Evolutionary conservation across 1,140 invertebrate species (phyloP).

Genomic region (Kradibia gibbosae): DNA sequence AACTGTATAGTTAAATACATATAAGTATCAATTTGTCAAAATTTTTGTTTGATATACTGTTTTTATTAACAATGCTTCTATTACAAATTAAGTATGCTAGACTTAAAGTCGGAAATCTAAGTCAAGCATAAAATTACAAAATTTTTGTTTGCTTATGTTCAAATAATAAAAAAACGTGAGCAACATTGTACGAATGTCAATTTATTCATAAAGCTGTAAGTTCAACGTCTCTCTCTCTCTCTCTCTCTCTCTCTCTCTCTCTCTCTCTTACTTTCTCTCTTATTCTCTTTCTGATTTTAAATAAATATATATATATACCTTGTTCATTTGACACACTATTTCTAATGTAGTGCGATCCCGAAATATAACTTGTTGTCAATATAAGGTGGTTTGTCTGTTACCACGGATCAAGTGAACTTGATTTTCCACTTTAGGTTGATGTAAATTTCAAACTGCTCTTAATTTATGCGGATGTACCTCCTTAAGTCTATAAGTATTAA

Average conservation of each 20-base stretch:
- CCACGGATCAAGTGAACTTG: constrained; percentile 44
- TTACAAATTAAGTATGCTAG: too few relatives aligned
- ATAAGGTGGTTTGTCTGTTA: constrained; percentile 3
- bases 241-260: neutral
- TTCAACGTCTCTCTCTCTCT: neutral
- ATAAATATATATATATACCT: too few relatives aligned
- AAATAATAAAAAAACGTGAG: neutral
- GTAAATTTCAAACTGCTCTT: constrained; percentile 39
- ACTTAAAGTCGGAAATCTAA: neutral
- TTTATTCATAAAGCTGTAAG: too few relatives aligned
- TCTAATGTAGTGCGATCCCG: constrained; percentile 37
- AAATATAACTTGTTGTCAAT: constrained; percentile 53
- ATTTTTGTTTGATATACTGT: too few relatives aligned
- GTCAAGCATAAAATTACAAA: neutral
- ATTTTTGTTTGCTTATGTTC: neutral
- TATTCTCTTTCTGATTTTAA: neutral
- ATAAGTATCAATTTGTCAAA: too few relatives aligned
- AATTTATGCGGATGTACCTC: constrained; percentile 4
- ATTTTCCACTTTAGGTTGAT: constrained; percentile 49
- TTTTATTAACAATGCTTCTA: neutral
- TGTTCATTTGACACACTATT: neutral
- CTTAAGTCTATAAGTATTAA: neutral
- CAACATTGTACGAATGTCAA: too few relatives aligned
- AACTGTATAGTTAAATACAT: too few relatives aligned
- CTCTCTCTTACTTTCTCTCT: neutral